Conservation (phyloP, 2,113 vertebrate species). For the Ascaphus truei region DNA sequence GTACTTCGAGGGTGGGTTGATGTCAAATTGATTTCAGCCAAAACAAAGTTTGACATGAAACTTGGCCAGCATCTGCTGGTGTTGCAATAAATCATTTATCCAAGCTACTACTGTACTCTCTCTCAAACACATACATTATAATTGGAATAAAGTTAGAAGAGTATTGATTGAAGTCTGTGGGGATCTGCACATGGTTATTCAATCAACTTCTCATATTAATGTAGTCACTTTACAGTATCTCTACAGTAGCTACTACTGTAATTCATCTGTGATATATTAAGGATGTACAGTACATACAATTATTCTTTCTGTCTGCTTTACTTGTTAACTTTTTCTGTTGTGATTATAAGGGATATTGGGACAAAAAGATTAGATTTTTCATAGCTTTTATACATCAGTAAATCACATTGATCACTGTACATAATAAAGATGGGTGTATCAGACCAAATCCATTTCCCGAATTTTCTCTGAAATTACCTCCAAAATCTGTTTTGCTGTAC, state of each 20-base stretch:
- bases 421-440: too few relatives aligned
- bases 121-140: conserved; percentile 29
- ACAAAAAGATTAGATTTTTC: too few relatives aligned
- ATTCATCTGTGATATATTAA: too few relatives aligned
- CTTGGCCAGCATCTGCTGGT: conserved; percentile 37
- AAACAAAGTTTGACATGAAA: conserved; percentile 51
- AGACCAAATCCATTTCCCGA: too few relatives aligned
- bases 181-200: background rate
- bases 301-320: too few relatives aligned
- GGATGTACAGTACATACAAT: too few relatives aligned
- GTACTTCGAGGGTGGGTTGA: conserved; percentile 28
- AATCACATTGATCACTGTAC: too few relatives aligned
- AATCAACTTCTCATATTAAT: background rate
- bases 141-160: conserved; percentile 33
- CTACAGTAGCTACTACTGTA: background rate
- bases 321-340: too few relatives aligned
- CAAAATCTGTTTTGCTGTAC: too few relatives aligned
- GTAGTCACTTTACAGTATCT: conserved; percentile 9
- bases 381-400: too few relatives aligned
- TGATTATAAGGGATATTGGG: too few relatives aligned
- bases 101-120: conserved; percentile 9
- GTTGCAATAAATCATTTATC: conserved; percentile 43
- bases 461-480: too few relatives aligned
- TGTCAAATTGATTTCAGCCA: conserved; percentile 47
- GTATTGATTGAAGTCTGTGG: conserved; percentile 1